Evolutionary conservation across 2,888 invertebrate species (phyloP).

Genomic region (Pristionchus japonicus): DNA sequence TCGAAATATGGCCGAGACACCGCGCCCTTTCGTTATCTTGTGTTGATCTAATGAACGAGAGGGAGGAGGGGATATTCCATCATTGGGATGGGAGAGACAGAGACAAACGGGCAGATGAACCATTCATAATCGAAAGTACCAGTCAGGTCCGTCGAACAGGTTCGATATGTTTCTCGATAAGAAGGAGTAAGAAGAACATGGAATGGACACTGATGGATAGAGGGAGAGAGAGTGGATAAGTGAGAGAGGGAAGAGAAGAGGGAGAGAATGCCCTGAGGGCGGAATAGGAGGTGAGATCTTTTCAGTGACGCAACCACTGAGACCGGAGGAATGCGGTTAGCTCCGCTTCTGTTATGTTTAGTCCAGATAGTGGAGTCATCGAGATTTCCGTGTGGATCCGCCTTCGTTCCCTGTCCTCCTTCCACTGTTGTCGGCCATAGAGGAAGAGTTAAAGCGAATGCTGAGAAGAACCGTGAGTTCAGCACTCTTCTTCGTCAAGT

Average conservation of each 20-base stretch:
- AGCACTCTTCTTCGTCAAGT: too few relatives aligned
- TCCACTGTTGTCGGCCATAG: not conserved
- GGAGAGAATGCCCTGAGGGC: not conserved
- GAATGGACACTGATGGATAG: conserved; percentile 28
- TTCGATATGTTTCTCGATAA: conserved; percentile 28
- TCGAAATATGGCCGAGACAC: not conserved
- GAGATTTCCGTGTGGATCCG: conserved; percentile 21
- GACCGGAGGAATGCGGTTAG: not conserved
- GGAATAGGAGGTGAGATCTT: not conserved
- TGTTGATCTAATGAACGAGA: not conserved
- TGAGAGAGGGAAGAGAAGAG: not conserved
- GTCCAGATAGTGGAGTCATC: not conserved
- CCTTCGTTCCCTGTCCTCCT: conserved; percentile 32
- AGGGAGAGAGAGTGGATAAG: not conserved
- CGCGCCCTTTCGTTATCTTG: conserved; percentile 21
- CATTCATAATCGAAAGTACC: conserved; percentile 37
- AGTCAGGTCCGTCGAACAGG: conserved; percentile 17
- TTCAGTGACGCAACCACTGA: not conserved
- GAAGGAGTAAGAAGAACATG: conserved; percentile 27
- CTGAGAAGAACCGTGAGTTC: not conserved
- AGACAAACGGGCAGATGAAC: not conserved
- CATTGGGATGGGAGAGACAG: too few relatives aligned
- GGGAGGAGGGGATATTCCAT: conserved; percentile 9
- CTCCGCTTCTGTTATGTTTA: not conserved
- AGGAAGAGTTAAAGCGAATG: conserved; percentile 8